phyloP scores from a whole-genome alignment of 2,113 vertebrate genomes.

The Lycocorax pyrrhopterus region DNA sequence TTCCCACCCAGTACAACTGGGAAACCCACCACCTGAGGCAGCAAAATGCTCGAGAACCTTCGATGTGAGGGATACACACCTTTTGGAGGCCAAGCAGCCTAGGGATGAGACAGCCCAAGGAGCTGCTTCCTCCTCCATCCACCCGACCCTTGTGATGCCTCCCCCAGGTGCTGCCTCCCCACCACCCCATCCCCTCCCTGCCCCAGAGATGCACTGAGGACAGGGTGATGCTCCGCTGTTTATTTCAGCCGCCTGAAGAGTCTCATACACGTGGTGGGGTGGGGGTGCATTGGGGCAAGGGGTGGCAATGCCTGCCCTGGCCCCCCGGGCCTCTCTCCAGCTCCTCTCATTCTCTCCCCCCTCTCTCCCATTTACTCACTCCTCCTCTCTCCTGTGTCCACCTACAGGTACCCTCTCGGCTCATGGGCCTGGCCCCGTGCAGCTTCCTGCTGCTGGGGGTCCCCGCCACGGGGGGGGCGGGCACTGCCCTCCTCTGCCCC shows the following conservation, averaged over 20 bases:
- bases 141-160: neutral
- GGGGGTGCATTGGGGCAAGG: conserved; percentile 35
- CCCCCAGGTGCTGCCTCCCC: rapidly evolving
- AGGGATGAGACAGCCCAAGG: neutral
- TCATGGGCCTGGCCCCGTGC: conserved; percentile 15
- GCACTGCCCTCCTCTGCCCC: conserved; percentile 16
- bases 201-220: neutral
- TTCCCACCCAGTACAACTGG: too few species aligned
- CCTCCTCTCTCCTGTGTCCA: conserved; percentile 70
- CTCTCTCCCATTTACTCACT: conserved; percentile 54
- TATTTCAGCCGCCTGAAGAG: conserved; percentile 72
- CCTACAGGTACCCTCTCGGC: conserved; percentile 69
- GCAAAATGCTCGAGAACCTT: neutral
- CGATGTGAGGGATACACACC: rapidly evolving
- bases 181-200: neutral
- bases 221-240: conserved; percentile 65
- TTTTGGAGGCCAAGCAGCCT: neutral
- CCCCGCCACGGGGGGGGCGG: neutral
- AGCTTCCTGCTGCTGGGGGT: conserved; percentile 34
- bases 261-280: conserved; percentile 27
- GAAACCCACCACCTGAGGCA: neutral
- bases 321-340: conserved; percentile 61
- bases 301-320: conserved; percentile 34
- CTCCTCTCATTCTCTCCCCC: conserved; percentile 51
- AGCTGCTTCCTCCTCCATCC: too few species aligned